phyloP scores from a whole-genome alignment of 2,113 vertebrate genomes.

The Sitta europaea region DNA sequence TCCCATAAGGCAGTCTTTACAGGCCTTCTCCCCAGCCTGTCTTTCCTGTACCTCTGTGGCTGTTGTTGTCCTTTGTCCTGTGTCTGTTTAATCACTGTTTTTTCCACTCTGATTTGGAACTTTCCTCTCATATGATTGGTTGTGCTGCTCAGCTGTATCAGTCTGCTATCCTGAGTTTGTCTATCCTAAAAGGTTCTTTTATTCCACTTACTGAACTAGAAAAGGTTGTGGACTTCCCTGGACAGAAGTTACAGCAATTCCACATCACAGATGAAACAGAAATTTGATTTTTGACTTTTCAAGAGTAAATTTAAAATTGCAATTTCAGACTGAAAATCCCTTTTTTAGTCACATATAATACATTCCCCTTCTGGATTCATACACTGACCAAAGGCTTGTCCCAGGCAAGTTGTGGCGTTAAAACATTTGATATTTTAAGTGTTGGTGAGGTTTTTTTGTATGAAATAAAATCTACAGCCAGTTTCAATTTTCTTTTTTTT shows the following conservation, averaged over 20 bases:
- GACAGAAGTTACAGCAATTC: background rate
- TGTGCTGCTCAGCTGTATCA: background rate
- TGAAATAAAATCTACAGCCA: background rate
- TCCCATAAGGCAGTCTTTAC: background rate
- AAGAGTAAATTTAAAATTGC: background rate
- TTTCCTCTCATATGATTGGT: fast-evolving
- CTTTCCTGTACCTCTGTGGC: background rate
- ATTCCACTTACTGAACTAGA: background rate
- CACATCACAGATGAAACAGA: background rate
- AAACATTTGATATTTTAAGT: background rate
- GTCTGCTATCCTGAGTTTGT: background rate
- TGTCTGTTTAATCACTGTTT: fast-evolving
- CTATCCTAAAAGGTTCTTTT: background rate
- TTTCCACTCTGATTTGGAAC: background rate
- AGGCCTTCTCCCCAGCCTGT: background rate
- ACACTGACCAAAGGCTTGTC: background rate
- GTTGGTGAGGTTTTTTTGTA: background rate
- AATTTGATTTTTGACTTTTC: background rate
- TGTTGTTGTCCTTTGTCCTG: background rate
- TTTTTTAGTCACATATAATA: background rate
- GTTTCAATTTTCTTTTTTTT: background rate
- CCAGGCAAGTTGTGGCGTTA: background rate
- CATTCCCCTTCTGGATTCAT: background rate
- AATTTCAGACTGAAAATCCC: background rate
- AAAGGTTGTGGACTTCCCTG: background rate